Evolutionary conservation across 2,113 vertebrate species (phyloP).

Genomic region (Pelvicachromis taeniatus): DNA sequence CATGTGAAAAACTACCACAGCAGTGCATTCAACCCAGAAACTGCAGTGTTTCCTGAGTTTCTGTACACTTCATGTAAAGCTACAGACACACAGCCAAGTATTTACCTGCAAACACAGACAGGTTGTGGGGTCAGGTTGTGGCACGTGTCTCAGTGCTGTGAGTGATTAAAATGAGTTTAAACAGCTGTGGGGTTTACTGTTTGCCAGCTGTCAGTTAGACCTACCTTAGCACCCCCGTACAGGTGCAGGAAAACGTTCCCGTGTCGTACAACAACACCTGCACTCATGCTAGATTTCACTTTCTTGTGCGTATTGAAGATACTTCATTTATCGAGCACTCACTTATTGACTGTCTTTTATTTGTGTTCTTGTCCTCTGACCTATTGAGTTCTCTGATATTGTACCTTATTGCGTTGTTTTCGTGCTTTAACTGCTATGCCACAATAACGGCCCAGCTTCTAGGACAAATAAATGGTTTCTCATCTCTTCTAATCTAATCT

Average conservation of each 20-base stretch:
- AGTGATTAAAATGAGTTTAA: too few relatives aligned
- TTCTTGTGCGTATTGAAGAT: not conserved
- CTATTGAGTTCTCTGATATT: not conserved
- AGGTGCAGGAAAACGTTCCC: not conserved
- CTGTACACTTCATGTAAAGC: not conserved
- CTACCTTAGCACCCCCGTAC: too few relatives aligned
- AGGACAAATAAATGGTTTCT: not conserved
- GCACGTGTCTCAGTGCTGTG: accelerated
- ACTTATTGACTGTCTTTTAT: not conserved
- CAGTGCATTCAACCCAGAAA: conserved; percentile 33
- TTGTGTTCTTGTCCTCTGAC: accelerated
- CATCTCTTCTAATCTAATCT: not conserved
- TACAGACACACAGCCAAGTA: not conserved
- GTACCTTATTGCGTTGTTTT: not conserved
- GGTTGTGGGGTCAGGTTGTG: too few relatives aligned
- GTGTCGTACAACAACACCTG: not conserved
- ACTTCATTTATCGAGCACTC: not conserved
- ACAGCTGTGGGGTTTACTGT: too few relatives aligned
- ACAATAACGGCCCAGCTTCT: not conserved
- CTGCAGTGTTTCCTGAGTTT: not conserved
- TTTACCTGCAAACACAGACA: not conserved
- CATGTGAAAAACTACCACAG: not conserved
- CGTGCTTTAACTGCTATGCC: not conserved
- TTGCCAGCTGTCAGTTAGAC: too few relatives aligned
- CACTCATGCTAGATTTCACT: not conserved